Conservation (phyloP, 1,140 invertebrate genomes). For the Drosophila nigromelanica region DNA sequence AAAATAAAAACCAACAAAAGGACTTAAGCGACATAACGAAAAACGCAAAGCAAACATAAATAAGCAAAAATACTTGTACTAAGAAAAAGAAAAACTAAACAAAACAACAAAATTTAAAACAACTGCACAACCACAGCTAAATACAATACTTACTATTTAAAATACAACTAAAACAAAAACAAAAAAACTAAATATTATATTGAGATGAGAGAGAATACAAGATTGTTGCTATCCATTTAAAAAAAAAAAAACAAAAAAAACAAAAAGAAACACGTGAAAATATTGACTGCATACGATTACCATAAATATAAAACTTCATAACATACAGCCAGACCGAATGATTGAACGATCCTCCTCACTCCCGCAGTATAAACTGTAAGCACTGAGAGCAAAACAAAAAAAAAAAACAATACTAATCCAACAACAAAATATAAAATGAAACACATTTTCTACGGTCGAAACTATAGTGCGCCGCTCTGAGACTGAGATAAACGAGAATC, state of each 20-base stretch:
- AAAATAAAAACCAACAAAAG: conserved; percentile 50
- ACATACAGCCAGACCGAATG: conserved; percentile 27
- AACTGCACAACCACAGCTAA: conserved; percentile 72
- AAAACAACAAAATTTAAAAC: conserved; percentile 39
- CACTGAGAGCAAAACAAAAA: conserved; percentile 29
- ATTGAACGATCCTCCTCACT: conserved; percentile 24
- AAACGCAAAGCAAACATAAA: conserved; percentile 59
- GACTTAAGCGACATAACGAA: conserved; percentile 58
- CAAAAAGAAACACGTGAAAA: conserved; percentile 41
- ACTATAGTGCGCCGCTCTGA: conserved; percentile 37
- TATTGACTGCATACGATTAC: conserved; percentile 48
- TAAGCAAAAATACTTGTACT: conserved; percentile 54
- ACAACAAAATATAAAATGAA: not conserved
- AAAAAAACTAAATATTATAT: conserved; percentile 68
- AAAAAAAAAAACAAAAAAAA: conserved; percentile 42
- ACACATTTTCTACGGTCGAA: conserved; percentile 26
- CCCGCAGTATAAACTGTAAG: conserved; percentile 36
- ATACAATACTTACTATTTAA: conserved; percentile 66
- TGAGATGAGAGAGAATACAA: conserved; percentile 83
- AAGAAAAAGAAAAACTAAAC: conserved; percentile 32
- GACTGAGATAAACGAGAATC: conserved; percentile 33
- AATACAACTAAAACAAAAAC: conserved; percentile 54
- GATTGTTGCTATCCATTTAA: conserved; percentile 83
- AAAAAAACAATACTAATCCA: conserved; percentile 4
- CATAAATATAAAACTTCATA: conserved; percentile 25